These are phyloP conservation scores for Steinernema hermaphroditum DNA, from an alignment of 2,888 invertebrate genomes.

Conservation along the genomic window DNA sequence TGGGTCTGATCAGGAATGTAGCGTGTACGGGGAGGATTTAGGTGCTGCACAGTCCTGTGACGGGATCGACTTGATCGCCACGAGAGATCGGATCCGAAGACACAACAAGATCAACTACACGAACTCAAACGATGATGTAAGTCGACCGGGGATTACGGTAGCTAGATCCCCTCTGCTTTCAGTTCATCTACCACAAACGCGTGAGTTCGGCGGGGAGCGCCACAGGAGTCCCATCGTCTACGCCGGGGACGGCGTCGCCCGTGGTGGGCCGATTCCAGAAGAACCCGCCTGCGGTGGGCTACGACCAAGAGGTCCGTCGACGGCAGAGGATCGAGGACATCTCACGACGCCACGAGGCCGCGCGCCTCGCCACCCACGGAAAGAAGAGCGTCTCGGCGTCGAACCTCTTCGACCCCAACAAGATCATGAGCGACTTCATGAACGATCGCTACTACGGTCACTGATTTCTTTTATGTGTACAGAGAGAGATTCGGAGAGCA, in stretches of 20 bases:
- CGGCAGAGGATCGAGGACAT: conserved; percentile 9
- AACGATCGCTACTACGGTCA: conserved; percentile 31
- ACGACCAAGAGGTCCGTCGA: not conserved
- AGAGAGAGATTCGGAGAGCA: not conserved
- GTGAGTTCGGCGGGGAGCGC: conserved; percentile 15
- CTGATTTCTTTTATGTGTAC: not conserved
- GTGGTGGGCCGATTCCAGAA: not conserved
- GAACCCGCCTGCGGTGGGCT: not conserved
- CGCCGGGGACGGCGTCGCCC: not conserved
- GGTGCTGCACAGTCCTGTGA: conserved; percentile 11
- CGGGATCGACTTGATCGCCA: conserved; percentile 10
- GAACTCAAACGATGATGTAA: conserved; percentile 4
- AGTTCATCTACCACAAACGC: conserved; percentile 13
- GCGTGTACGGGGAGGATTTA: not conserved
- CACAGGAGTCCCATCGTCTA: not conserved
- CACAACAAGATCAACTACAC: conserved; percentile 5
- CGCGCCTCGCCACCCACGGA: not conserved
- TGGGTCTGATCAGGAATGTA: not conserved
- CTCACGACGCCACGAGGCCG: conserved; percentile 5
- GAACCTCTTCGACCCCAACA: conserved; percentile 36
- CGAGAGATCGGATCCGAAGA: not conserved
- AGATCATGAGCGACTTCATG: conserved; percentile 37
- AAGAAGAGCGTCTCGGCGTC: conserved; percentile 34
- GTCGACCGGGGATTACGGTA: no score
- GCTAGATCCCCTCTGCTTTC: no score